phyloP scores from a whole-genome alignment of 2,113 vertebrate genomes.

The Nycticorax nycticorax region DNA sequence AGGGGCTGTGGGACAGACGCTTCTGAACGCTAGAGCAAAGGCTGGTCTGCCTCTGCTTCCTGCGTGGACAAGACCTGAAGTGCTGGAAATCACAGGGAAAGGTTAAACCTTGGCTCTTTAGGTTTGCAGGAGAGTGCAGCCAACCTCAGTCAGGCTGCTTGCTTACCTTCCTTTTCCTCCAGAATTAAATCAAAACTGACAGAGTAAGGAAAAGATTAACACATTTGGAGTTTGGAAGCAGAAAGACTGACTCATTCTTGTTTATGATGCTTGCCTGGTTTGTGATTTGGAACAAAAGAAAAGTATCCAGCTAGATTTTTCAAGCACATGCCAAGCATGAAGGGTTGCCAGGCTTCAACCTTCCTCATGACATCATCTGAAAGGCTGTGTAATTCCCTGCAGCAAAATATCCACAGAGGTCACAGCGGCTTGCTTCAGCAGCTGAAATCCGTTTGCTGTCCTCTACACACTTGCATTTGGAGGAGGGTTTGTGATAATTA shows the following conservation, averaged over 20 bases:
- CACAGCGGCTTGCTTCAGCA: conserved; percentile 4
- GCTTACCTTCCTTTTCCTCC: not conserved
- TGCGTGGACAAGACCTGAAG: not conserved
- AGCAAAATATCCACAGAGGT: conserved; percentile 2
- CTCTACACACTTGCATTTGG: not conserved
- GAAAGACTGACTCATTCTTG: not conserved
- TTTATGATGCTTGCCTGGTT: not conserved
- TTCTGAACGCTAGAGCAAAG: not conserved
- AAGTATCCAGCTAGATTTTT: not conserved
- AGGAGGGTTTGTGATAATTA: not conserved
- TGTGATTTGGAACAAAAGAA: not conserved
- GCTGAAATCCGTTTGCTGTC: not conserved
- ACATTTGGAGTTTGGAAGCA: not conserved
- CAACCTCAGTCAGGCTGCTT: not conserved
- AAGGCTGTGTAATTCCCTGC: not conserved
- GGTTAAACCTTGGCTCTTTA: not conserved
- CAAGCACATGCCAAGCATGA: not conserved
- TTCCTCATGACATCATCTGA: not conserved
- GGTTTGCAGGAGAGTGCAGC: not conserved
- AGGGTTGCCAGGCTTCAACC: not conserved
- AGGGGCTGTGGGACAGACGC: not conserved
- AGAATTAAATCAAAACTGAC: not conserved
- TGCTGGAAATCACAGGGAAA: not conserved
- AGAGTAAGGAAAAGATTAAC: not conserved
- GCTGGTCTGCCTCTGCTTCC: not conserved